Percentiles rank a stretch among this genome's conserved stretches.
These are phyloP conservation scores for Ciconia nigra DNA, from an alignment of 2,797 vertebrate genomes.

Conservation along the genomic window DNA sequence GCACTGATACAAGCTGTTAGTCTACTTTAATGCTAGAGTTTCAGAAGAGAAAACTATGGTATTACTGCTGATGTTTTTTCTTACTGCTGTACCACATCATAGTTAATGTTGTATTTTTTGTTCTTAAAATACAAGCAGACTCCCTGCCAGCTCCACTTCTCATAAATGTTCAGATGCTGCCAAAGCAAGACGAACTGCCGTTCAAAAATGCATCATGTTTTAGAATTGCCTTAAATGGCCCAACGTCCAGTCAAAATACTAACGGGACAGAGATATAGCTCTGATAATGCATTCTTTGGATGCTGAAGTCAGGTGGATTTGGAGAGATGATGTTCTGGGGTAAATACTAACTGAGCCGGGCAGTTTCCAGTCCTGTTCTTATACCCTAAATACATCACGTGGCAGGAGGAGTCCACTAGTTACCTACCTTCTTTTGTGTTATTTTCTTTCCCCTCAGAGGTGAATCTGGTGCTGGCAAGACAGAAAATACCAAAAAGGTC, in stretches of 20 bases:
- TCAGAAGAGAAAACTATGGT: neutral
- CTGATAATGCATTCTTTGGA: neutral
- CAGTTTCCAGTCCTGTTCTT: neutral
- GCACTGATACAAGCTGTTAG: neutral
- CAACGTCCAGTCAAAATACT: neutral
- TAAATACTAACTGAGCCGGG: neutral
- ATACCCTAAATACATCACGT: neutral
- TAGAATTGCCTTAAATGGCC: conserved; percentile 39
- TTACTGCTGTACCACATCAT: neutral
- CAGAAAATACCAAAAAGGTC: conserved; percentile 98
- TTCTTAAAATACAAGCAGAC: neutral
- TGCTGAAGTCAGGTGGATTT: neutral
- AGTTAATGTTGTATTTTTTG: neutral
- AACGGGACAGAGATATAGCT: neutral
- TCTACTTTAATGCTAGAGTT: neutral
- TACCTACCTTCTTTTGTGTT: neutral
- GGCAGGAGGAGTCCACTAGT: neutral
- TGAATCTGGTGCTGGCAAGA: conserved; percentile 97
- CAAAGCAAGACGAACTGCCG: neutral
- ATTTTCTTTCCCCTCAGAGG: conserved; percentile 76
- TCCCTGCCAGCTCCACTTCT: neutral
- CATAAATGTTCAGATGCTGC: neutral
- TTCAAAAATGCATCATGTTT: conserved; percentile 9
- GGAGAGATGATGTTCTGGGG: neutral
- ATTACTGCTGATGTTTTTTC: neutral